These are phyloP conservation scores for Caranx ignobilis DNA, from an alignment of 2,113 vertebrate species.

Conservation along the genomic window DNA sequence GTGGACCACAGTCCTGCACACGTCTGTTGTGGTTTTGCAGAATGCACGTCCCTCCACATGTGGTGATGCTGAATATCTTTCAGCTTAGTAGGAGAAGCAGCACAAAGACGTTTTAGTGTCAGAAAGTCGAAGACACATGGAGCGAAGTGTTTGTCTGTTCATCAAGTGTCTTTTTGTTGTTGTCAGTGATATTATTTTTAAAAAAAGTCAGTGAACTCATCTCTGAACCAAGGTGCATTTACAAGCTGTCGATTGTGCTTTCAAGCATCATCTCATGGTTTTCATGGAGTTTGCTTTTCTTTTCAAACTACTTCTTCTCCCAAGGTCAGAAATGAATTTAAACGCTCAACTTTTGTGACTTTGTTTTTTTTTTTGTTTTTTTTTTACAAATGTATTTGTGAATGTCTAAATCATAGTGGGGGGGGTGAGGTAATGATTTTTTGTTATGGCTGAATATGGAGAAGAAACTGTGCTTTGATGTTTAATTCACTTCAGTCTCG, in stretches of 20 bases:
- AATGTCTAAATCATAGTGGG: no score
- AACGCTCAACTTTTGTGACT: neutral
- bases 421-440: no score
- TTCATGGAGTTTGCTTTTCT: neutral
- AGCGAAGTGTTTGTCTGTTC: no score
- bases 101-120: neutral
- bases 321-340: neutral
- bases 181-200: no score
- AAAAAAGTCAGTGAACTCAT: no score
- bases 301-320: neutral
- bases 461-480: neutral
- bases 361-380: no score
- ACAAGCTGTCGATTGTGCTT: no score
- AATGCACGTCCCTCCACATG: slow-evolving; percentile 26
- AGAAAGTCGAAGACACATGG: neutral
- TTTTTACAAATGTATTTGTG: no score
- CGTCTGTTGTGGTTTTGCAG: slow-evolving; percentile 32
- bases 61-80: slow-evolving; percentile 19
- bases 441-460: neutral
- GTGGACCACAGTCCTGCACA: neutral
- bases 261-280: neutral
- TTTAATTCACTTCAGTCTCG: neutral
- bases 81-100: neutral
- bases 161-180: no score
- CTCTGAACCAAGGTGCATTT: no score